Evolutionary conservation across 2,113 vertebrate genomes (phyloP).

Genomic region (Pelecanus crispus): DNA sequence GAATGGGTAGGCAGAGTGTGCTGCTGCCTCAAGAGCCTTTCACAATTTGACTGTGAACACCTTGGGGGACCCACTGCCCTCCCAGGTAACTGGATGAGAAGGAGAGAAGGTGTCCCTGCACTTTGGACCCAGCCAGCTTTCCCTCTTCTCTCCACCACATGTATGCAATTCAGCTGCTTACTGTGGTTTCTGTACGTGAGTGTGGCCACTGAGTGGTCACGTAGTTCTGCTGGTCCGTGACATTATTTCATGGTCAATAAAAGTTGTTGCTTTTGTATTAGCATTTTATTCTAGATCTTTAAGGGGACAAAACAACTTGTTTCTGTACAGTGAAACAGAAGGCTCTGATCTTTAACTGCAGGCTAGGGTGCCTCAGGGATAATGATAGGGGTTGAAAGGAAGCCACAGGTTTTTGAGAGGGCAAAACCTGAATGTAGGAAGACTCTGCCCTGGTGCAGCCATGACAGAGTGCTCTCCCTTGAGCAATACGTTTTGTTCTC

Average conservation of each 20-base stretch:
- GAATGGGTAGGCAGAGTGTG: neutral
- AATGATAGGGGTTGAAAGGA: neutral
- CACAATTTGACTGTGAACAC: neutral
- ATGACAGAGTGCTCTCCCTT: accelerated
- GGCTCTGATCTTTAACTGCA: neutral
- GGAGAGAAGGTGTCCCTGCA: neutral
- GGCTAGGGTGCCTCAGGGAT: neutral
- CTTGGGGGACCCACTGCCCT: accelerated
- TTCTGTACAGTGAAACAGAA: neutral
- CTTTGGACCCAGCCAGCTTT: neutral
- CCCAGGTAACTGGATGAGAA: neutral
- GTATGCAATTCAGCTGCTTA: neutral
- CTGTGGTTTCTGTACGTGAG: neutral
- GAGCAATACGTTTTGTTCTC: neutral
- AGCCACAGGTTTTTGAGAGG: neutral
- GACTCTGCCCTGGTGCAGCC: neutral
- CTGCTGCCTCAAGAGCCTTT: neutral
- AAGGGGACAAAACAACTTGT: neutral
- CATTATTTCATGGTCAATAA: neutral
- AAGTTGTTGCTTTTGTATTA: neutral
- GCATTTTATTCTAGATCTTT: neutral
- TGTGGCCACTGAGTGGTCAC: neutral
- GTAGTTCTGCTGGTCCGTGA: neutral
- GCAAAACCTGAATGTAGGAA: neutral
- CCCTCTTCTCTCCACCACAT: neutral